Percentiles rank a stretch among this genome's conserved stretches.
These are phyloP conservation scores for Jacana jacana DNA, from an alignment of 2,113 vertebrate species.

Conservation along the genomic window DNA sequence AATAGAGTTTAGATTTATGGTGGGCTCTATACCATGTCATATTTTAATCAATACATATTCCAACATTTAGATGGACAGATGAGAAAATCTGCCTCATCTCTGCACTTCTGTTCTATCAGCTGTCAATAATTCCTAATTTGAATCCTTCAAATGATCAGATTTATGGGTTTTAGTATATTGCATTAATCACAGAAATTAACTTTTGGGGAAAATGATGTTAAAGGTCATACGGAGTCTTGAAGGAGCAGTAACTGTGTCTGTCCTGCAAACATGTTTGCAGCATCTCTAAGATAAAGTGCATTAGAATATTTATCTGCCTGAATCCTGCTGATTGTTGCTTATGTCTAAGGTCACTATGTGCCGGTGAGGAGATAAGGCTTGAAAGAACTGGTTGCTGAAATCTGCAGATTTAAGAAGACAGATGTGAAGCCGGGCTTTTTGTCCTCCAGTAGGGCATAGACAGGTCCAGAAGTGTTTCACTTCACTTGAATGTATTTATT, in stretches of 20 bases:
- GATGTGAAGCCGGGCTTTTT: background rate
- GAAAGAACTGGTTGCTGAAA: background rate
- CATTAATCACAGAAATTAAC: slow-evolving; percentile 81
- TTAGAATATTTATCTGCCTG: slow-evolving; percentile 20
- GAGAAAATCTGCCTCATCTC: slow-evolving; percentile 71
- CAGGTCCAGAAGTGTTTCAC: background rate
- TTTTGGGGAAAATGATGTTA: slow-evolving; percentile 75
- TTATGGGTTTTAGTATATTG: slow-evolving; percentile 67
- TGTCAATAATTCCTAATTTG: slow-evolving; percentile 80
- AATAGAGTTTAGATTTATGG: slow-evolving; percentile 83
- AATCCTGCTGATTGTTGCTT: slow-evolving; percentile 4
- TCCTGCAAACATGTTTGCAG: slow-evolving; percentile 39
- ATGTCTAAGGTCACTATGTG: background rate
- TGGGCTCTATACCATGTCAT: slow-evolving; percentile 70
- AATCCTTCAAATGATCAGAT: slow-evolving; percentile 74
- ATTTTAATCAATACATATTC: slow-evolving; percentile 80
- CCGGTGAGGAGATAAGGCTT: background rate
- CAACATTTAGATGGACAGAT: slow-evolving; percentile 75
- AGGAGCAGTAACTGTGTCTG: slow-evolving; percentile 61
- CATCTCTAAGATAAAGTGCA: slow-evolving; percentile 19
- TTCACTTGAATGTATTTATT: background rate
- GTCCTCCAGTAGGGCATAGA: background rate
- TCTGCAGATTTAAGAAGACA: background rate
- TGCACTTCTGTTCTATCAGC: slow-evolving; percentile 74
- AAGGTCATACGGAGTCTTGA: slow-evolving; percentile 68